Conservation (phyloP, 1,140 invertebrate species). For the Apis florea region DNA sequence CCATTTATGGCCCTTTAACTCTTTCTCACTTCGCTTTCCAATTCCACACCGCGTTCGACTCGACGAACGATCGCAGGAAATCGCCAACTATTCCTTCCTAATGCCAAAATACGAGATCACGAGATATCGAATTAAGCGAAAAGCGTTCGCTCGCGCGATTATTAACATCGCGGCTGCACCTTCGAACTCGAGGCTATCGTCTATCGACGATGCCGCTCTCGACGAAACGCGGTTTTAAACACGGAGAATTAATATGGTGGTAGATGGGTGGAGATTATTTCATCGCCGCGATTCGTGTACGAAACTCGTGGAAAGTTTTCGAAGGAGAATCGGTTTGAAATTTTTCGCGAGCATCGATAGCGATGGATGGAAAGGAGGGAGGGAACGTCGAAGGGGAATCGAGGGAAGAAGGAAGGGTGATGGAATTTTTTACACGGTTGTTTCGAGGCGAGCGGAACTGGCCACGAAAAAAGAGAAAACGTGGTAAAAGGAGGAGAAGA, state of each 20-base stretch:
- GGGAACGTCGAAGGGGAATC: neutral
- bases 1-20: neutral
- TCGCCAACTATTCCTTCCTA: too few species aligned
- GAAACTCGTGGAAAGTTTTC: too few species aligned
- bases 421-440: conserved; percentile 25
- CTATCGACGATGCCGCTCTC: neutral
- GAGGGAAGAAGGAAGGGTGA: neutral
- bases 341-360: too few species aligned
- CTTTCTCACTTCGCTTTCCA: neutral
- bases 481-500: conserved; percentile 9
- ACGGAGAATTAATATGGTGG: conserved; percentile 11
- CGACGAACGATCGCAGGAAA: neutral
- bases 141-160: too few species aligned
- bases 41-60: too few species aligned
- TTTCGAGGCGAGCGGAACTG: conserved; percentile 7
- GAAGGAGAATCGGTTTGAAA: too few species aligned
- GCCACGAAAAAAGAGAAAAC: conserved; percentile 1
- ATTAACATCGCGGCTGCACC: neutral
- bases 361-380: neutral
- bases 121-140: too few species aligned
- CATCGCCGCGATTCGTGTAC: too few species aligned
- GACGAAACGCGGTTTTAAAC: conserved; percentile 25
- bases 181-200: neutral
- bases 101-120: too few species aligned
- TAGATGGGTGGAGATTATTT: neutral